Evolutionary conservation across 2,888 invertebrate species (phyloP).

Genomic region (Rutpela maculata): DNA sequence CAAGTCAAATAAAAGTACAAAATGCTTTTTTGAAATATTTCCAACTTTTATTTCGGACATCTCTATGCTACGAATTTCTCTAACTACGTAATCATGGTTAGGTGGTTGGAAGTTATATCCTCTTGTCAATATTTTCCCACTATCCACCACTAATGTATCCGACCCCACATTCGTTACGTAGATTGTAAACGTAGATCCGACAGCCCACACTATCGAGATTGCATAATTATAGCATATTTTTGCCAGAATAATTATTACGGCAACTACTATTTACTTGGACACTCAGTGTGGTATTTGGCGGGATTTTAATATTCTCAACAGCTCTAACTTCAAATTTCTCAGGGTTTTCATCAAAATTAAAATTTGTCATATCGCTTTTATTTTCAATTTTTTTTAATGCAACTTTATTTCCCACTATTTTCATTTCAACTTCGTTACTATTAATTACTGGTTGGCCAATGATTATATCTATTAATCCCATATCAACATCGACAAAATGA

Average conservation of each 20-base stretch:
- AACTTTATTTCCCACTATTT: not conserved
- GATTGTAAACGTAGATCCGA: too few relatives aligned
- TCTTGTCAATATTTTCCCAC: too few relatives aligned
- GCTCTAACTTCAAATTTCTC: not conserved
- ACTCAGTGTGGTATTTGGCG: too few relatives aligned
- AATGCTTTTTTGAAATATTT: not conserved
- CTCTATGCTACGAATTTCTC: too few relatives aligned
- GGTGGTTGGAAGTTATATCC: too few relatives aligned
- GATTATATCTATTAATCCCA: not conserved
- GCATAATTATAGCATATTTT: not conserved
- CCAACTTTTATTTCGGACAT: not conserved
- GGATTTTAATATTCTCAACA: not conserved
- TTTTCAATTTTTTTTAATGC: not conserved
- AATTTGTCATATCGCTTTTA: not conserved
- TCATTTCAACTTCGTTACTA: not conserved
- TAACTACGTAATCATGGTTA: too few relatives aligned
- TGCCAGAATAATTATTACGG: not conserved
- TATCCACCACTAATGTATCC: too few relatives aligned
- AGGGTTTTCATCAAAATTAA: not conserved
- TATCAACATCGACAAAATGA: slow-evolving; percentile 4
- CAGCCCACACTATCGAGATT: too few relatives aligned
- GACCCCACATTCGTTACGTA: too few relatives aligned
- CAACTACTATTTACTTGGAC: not conserved
- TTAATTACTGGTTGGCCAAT: slow-evolving; percentile 4
- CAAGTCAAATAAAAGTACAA: not conserved